phyloP scores from a whole-genome alignment of 2,797 vertebrate species.

The Microchirus variegatus region DNA sequence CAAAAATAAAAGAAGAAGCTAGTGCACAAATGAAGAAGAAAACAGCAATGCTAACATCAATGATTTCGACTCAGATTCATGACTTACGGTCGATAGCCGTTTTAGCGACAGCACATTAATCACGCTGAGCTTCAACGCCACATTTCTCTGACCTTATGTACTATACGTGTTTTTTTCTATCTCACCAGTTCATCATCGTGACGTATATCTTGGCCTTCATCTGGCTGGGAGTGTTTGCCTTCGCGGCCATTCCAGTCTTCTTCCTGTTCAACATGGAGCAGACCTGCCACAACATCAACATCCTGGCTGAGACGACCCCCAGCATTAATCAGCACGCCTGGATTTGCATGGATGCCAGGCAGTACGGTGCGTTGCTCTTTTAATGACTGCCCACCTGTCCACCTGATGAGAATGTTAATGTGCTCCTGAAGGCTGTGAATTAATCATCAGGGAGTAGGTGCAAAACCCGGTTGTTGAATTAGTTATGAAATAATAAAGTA shows the following conservation, averaged over 20 bases:
- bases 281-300: conserved; percentile 93
- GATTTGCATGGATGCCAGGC: conserved; percentile 94
- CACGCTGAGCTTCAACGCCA: conserved; percentile 4
- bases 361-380: conserved; percentile 88
- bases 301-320: conserved; percentile 90
- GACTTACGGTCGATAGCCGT: conserved; percentile 33
- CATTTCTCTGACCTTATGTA: conserved; percentile 38
- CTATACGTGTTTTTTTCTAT: conserved; percentile 26
- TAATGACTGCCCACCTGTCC: conserved; percentile 45
- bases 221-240: conserved; percentile 94
- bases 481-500: conserved; percentile 38
- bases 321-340: conserved; percentile 85
- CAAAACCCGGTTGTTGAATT: conserved; percentile 33
- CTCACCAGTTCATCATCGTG: conserved; percentile 91
- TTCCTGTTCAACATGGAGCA: conserved; percentile 97
- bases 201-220: conserved; percentile 92
- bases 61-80: conserved; percentile 10
- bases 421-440: conserved; percentile 37
- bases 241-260: conserved; percentile 92
- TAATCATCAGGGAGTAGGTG: conserved; percentile 37
- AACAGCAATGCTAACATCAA: not conserved
- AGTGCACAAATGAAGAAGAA: no score
- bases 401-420: conserved; percentile 65
- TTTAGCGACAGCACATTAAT: conserved; percentile 41
- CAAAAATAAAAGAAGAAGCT: no score